Percentiles rank a stretch among this genome's conserved stretches.
phyloP scores from a whole-genome alignment of 2,797 vertebrate genomes.

The Mormyrops boulengeri region DNA sequence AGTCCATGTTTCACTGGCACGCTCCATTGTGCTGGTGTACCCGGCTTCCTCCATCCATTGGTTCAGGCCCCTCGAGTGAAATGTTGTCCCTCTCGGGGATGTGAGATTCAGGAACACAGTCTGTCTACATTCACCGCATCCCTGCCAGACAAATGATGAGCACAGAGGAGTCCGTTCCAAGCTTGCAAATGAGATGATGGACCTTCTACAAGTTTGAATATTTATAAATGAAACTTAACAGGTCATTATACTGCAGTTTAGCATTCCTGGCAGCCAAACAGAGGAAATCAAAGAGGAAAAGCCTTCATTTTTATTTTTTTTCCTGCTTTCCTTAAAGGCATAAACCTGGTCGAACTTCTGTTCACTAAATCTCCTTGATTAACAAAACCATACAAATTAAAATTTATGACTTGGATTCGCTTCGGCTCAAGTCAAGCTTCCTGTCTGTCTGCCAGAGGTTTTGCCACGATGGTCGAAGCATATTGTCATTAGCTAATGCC shows the following conservation, averaged over 20 bases:
- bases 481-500: background rate
- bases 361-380: conserved; percentile 16
- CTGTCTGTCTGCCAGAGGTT: background rate
- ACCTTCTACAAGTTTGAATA: conserved; percentile 41
- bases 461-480: background rate
- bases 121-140: conserved; percentile 6
- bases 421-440: background rate
- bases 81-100: background rate
- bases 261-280: conserved; percentile 17
- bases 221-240: conserved; percentile 46
- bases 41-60: conserved; percentile 25
- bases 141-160: conserved; percentile 24
- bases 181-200: conserved; percentile 39
- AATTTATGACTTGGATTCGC: conserved; percentile 6
- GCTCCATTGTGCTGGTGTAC: background rate
- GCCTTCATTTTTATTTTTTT: background rate
- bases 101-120: background rate
- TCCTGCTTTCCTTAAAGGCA: conserved; percentile 30
- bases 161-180: conserved; percentile 36
- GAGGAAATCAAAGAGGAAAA: conserved; percentile 6
- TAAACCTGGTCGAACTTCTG: conserved; percentile 32
- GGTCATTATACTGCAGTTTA: conserved; percentile 31
- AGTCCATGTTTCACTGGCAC: conserved; percentile 49
- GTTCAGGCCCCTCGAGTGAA: background rate
- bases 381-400: conserved; percentile 13